A percentile compares a stretch with the other conserved stretches of the same genome.
These are phyloP conservation scores for Zonitis immaculata DNA, from an alignment of 2,888 invertebrate species.

Conservation along the genomic window DNA sequence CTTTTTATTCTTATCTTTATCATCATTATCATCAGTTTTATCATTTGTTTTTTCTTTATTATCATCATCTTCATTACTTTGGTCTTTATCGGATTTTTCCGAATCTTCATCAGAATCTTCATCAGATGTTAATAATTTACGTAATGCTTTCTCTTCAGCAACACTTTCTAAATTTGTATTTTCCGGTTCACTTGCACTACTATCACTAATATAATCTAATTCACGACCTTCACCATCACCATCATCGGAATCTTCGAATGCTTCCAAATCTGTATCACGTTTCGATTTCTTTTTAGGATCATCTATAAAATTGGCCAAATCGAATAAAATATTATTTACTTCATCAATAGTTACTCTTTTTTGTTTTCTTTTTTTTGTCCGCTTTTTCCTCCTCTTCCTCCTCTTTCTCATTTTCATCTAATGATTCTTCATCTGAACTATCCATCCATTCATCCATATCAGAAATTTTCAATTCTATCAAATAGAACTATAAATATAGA, in stretches of 20 bases:
- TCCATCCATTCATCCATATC: conserved; percentile 95
- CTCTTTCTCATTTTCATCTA: conserved; percentile 65
- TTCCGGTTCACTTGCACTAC: conserved; percentile 75
- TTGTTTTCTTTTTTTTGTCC: conserved; percentile 57
- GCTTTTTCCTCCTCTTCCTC: conserved; percentile 60
- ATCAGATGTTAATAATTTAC: conserved; percentile 82
- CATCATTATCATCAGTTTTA: conserved; percentile 49
- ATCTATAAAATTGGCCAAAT: conserved; percentile 15
- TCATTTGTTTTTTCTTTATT: conserved; percentile 67
- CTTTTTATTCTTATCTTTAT: conserved; percentile 61
- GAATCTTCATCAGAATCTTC: conserved; percentile 83
- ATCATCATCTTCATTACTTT: conserved; percentile 64
- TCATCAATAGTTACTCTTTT: conserved; percentile 38
- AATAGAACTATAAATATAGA: neutral
- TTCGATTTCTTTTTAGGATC: conserved; percentile 63
- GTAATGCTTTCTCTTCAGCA: conserved; percentile 62
- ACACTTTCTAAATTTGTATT: conserved; percentile 71
- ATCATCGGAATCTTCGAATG: conserved; percentile 94
- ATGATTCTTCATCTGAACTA: conserved; percentile 71
- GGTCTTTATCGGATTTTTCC: conserved; percentile 69
- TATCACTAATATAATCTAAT: conserved; percentile 84
- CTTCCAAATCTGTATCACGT: conserved; percentile 81
- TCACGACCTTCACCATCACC: conserved; percentile 95
- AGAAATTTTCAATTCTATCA: conserved; percentile 75
- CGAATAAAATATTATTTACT: conserved; percentile 12